Base-by-base conservation (phyloP, 2,888 invertebrate genomes). In the Neocrepidodera transversa region DNA sequence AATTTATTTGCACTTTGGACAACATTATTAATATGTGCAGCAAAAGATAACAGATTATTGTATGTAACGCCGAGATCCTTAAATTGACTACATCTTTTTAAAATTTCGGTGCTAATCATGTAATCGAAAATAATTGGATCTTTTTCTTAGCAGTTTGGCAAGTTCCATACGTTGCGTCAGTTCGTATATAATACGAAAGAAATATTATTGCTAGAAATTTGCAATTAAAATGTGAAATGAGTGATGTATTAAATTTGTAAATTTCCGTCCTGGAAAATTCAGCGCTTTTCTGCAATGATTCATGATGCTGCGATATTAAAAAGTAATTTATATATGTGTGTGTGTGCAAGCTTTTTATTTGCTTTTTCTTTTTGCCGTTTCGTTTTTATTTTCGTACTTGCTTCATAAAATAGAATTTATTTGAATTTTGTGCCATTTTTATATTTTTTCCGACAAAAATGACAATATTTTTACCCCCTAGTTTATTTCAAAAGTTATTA, bases 301-400 rank as follows among this genome's bases (percentile, higher is more conserved):
- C 78, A 78, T 78, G 76, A 73, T 74, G 73, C 74, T 75, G 76
- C 72, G 76, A 78, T 79, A 78, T 78, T 78, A 78, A 78, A 78
- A 78, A 78, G 78, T 78, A 77, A 78, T 78, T 78, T 78, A 78
- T 78, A 76, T 77, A 77, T 76, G 76, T 77, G 77, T 76, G 76
- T 76, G 76, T 73, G 77, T 73, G 75, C 70, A 64, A 65, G 73
- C 74, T 72, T 74, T 76, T 76, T 73, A 72, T 72, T 70, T 69
- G 69, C 70, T 65, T 61, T 72, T 71, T 70, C 70, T 72, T 71
- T 54, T 53, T 53, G 23, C 23, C 18, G 68, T 72, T 74, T 72
- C 71, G 63, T 71, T 72, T 72, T 72, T 73, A 71, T 74, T 72
- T 73, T 71, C 71, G 64, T 72, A 71, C 69, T 73, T 73, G 73